Evolutionary conservation across 2,888 invertebrate species (phyloP), one percentile per base, ranked within the genome.

Genomic region (Drosophila pseudotakahashii): DNA sequence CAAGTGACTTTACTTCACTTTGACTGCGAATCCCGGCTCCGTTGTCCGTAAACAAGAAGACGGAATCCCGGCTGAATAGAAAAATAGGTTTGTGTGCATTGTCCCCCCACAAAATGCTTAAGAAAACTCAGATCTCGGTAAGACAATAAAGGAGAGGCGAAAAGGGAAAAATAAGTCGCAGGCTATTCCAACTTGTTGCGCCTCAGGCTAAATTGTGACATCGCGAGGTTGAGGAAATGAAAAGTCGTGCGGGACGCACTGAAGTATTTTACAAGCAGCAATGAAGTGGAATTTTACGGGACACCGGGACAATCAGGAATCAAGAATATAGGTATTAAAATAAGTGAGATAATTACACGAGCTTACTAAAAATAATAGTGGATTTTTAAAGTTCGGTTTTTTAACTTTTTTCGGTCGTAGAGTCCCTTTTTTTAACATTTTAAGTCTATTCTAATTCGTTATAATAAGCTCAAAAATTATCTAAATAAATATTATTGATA

Each of bases 1-100:
- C 87, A 85, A 85, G 86, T 83, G 81, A 79, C 79, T 84, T 83
- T 76, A 73, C 86, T 84, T 79, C 74, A 71, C 73, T 85, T 72
- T 73, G 82, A 73, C 78, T 76, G 67, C 32, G 78, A 75, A 74
- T 83, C 78, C 47, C 47, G 42, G 36, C 30, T 16, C 73, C 66
- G 68, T 62, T 74, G 67, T 74, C 68, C 69, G 76, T 76, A 81
- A 83, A 71, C 57, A 23, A 34, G 42, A 45, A 55, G 44, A 51
- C 37, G 52, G 51, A 61, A 52, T 62, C 58, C 66, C 23, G n/a
- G 23, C 39, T 41, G 50, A 19, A 47, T 50, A 75, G 58, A 39
- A 53, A 73, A 26, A 79, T 63, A 16, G 45, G 63, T 63, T 52
- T 64, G 37, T 45, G 62, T 62, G 51, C 36, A 51, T 80, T 74